These are phyloP conservation scores for Verasper variegatus DNA, from an alignment of 2,113 vertebrate species.

Conservation along the genomic window DNA sequence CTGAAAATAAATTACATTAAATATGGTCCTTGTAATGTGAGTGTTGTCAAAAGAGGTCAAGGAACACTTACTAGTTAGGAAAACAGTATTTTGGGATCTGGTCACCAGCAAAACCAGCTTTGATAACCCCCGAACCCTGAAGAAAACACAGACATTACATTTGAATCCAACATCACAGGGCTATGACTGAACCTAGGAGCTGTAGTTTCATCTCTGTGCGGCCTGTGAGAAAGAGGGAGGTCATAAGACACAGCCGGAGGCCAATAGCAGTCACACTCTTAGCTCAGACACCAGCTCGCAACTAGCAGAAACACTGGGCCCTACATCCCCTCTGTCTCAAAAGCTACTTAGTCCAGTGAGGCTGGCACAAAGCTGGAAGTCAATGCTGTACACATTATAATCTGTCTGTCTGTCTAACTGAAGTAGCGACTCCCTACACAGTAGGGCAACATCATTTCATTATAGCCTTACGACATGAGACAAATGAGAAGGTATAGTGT, in stretches of 20 bases:
- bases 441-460: no score
- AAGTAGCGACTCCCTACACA: no score
- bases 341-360: background rate
- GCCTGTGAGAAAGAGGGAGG: background rate
- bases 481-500: no score
- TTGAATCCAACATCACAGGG: background rate
- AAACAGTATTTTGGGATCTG: constrained; percentile 96
- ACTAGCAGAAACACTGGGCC: background rate
- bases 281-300: background rate
- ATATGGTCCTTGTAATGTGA: background rate
- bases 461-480: no score
- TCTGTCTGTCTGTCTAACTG: no score
- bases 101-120: constrained; percentile 93
- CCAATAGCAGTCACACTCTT: constrained; percentile 39
- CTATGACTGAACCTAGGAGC: background rate
- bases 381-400: no score
- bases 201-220: background rate
- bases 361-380: background rate
- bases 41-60: background rate
- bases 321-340: background rate
- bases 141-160: background rate
- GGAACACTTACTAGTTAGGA: constrained; percentile 90
- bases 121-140: constrained; percentile 91
- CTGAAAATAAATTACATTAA: background rate
- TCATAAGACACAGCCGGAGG: constrained; percentile 78